Percentiles rank a stretch among this genome's conserved stretches.
Evolutionary conservation across 2,888 invertebrate species (phyloP).

Genomic region (Synergus laeviventris): DNA sequence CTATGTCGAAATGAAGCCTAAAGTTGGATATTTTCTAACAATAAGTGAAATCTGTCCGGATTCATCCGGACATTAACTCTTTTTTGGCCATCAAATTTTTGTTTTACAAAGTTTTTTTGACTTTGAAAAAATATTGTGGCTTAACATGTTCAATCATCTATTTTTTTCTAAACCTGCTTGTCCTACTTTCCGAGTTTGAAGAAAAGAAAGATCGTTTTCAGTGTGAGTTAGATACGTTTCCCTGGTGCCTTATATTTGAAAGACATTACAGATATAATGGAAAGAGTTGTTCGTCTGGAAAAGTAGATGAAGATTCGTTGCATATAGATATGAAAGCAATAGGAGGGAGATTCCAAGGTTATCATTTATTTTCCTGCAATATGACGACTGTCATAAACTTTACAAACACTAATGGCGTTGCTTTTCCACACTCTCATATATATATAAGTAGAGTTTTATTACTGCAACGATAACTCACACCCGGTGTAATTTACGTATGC

Average conservation of each 20-base stretch:
- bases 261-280: too few species aligned
- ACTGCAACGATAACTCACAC: slow-evolving; percentile 49
- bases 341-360: slow-evolving; percentile 2
- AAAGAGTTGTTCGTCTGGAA: neutral
- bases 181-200: neutral
- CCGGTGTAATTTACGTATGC: slow-evolving; percentile 42
- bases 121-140: too few species aligned
- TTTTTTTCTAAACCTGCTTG: too few species aligned
- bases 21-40: neutral
- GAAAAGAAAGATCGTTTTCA: neutral
- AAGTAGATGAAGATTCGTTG: neutral
- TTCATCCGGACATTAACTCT: too few species aligned
- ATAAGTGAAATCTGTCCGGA: too few species aligned
- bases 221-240: neutral
- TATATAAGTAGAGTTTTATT: slow-evolving; percentile 54
- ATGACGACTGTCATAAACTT: slow-evolving; percentile 46
- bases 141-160: too few species aligned
- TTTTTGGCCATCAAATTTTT: too few species aligned
- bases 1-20: neutral
- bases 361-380: slow-evolving; percentile 14
- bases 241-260: neutral
- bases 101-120: too few species aligned
- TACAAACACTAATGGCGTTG: slow-evolving; percentile 30
- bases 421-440: slow-evolving; percentile 42
- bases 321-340: neutral